Conservation (phyloP, 2,888 invertebrate species). For the Sycophila texana region DNA sequence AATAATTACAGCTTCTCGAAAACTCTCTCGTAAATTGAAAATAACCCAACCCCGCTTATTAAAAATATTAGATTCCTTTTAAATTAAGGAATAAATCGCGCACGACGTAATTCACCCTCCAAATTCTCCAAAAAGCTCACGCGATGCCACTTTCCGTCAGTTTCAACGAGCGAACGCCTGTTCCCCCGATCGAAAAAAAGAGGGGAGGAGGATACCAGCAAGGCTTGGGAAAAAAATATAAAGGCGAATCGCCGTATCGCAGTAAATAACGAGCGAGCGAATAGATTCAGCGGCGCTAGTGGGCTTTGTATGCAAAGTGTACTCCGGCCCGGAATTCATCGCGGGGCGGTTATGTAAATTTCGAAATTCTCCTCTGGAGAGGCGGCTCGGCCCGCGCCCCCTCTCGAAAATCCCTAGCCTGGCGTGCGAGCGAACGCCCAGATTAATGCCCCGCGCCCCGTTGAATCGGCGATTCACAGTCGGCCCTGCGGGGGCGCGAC, state of each 20-base stretch:
- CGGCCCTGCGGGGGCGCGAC: background rate
- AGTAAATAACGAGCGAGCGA: conserved; percentile 35
- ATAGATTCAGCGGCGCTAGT: conserved; percentile 47
- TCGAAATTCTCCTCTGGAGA: conserved; percentile 54
- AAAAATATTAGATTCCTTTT: background rate
- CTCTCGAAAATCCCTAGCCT: background rate
- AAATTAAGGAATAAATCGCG: background rate
- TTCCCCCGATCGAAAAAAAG: background rate
- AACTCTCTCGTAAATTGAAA: background rate
- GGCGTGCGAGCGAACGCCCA: conserved; percentile 54
- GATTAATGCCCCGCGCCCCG: conserved; percentile 60
- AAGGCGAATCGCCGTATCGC: background rate
- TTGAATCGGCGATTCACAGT: conserved; percentile 63
- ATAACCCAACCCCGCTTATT: background rate
- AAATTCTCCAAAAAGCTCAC: background rate
- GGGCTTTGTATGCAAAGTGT: conserved; percentile 66
- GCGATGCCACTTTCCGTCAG: background rate
- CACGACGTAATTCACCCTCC: background rate
- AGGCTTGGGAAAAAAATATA: background rate
- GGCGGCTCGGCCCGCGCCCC: conserved; percentile 11
- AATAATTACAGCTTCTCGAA: background rate
- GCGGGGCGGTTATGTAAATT: conserved; percentile 65
- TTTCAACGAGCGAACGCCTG: background rate
- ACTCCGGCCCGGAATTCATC: conserved; percentile 61
- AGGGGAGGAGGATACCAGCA: conserved; percentile 11